Evolutionary conservation across 2,888 invertebrate species (phyloP).

Genomic region (Coleophora deauratella): DNA sequence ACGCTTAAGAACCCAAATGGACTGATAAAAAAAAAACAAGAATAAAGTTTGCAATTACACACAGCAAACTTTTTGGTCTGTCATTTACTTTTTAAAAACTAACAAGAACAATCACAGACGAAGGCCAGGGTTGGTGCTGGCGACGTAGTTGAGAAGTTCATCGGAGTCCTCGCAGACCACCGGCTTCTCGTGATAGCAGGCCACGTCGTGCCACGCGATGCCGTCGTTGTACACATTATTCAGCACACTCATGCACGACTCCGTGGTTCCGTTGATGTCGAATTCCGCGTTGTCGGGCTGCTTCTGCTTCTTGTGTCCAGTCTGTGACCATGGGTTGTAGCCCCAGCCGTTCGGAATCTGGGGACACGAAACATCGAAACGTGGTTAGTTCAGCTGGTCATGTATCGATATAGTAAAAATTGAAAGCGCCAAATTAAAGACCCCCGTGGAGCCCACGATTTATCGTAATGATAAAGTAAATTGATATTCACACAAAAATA

Average conservation of each 20-base stretch:
- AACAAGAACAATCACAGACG: conserved; percentile 76
- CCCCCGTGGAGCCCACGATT: no score
- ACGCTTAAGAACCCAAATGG: no score
- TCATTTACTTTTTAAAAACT: no score
- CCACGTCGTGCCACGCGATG: conserved; percentile 95
- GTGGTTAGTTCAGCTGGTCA: conserved; percentile 2
- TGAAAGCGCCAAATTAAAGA: no score
- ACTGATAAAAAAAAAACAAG: no score
- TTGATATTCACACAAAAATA: no score
- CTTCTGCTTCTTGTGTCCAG: conserved; percentile 90
- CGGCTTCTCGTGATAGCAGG: conserved; percentile 94
- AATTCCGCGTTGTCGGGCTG: conserved; percentile 95
- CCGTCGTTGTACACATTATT: conserved; percentile 96
- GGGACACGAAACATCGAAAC: conserved; percentile 14
- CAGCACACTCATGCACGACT: conserved; percentile 89
- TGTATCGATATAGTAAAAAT: no score
- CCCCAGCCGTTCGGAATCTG: conserved; percentile 80
- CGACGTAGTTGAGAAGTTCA: conserved; percentile 88
- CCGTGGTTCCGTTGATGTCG: conserved; percentile 90
- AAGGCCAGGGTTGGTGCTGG: conserved; percentile 87
- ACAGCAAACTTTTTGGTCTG: no score
- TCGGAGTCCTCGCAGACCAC: conserved; percentile 93
- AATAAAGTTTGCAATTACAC: no score
- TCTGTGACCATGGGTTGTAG: conserved; percentile 93
- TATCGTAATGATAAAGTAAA: no score